Base-by-base conservation (phyloP, 2,888 invertebrate genomes). In the Aphodius sticticus region DNA sequence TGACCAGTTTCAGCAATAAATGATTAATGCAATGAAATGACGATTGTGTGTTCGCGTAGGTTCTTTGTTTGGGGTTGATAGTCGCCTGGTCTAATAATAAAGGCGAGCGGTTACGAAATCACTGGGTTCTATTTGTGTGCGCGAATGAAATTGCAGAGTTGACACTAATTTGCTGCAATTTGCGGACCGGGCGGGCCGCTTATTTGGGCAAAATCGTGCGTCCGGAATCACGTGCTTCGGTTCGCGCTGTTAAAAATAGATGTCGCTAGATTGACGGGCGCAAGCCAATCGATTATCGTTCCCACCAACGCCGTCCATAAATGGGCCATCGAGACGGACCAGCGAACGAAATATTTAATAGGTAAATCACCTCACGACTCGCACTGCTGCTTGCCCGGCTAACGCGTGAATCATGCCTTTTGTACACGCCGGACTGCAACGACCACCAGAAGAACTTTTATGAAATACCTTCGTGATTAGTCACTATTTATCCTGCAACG, bases 201-300 rank as follows among this genome's bases (percentile, higher is more conserved):
- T 74, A 74, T 36, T 74, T 35, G 74, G 36, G 12, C 26, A n/a
- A 37, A 35, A n/a, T n/a, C 36, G 37, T 37, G 26, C 35, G 37
- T 74, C 74, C 74, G 35, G 37, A 74, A 74, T 74, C 74, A 74
- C 74, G 35, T 37, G 74, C 53, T 53, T 12, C 74, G n/a, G 35
- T 74, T 74, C 35, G 74, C 74, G n/a, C 2, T 15, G 35, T 74
- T 74, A 74, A 74, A 74, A 74, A 74, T 74, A n/a, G 70, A 70
- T 70, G 70, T 70, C 70, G 70, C 53, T 53, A 53, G 53, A 53
- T 53, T 53, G 53, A 53, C 53, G 53, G 53, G 7, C 12, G 2
- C 53, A 12, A 7, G 53, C 53, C 53, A 53, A 53, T 5, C 53
- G 53, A 53, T 53, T 53, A 53, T 5, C 53, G 53, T 53, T 53